Evolutionary conservation across 2,888 invertebrate species (phyloP).

Genomic region (Morpho helenor): DNA sequence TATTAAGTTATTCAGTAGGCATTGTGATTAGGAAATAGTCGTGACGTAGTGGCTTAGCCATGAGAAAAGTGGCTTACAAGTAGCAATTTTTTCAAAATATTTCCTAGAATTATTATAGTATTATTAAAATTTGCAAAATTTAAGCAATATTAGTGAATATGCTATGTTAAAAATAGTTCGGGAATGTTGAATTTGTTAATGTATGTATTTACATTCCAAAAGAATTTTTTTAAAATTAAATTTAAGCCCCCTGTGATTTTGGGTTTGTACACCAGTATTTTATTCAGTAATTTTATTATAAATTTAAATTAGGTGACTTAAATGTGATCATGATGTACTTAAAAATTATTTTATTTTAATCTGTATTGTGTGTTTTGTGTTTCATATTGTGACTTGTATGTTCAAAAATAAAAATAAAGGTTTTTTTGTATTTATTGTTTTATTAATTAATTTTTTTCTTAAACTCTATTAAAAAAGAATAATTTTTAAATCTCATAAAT

Average conservation of each 20-base stretch:
- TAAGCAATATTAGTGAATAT: no score
- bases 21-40: no score
- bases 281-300: constrained; percentile 20
- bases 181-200: neutral
- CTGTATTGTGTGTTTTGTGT: no score
- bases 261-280: constrained; percentile 36
- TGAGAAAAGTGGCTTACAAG: constrained; percentile 35
- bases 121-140: no score
- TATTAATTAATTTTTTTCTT: no score
- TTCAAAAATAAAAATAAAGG: no score
- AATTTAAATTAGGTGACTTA: constrained; percentile 24
- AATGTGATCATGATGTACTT: constrained; percentile 30
- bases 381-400: no score
- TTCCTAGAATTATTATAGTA: neutral
- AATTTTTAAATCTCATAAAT: no score
- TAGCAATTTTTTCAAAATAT: constrained; percentile 21
- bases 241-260: constrained; percentile 21
- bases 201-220: constrained; percentile 27
- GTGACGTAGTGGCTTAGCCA: constrained; percentile 39
- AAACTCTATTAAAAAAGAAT: no score
- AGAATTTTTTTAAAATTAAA: constrained; percentile 33
- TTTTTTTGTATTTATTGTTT: no score
- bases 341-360: constrained; percentile 1
- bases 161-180: no score
- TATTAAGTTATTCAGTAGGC: no score